Conservation (phyloP, 2,888 invertebrate genomes). For the Drosophila phalerata region DNA sequence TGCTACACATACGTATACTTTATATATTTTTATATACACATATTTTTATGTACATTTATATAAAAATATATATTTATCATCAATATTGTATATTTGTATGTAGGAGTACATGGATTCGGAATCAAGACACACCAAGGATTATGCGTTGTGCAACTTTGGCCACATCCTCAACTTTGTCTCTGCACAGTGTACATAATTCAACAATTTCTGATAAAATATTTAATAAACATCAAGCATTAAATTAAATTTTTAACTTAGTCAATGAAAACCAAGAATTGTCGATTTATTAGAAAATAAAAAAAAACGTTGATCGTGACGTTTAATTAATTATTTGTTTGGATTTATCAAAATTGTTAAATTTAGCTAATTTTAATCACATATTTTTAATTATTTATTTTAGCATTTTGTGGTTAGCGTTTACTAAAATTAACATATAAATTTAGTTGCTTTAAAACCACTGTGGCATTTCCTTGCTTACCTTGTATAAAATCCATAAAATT, state of each 20-base stretch:
- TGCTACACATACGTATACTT: slow-evolving; percentile 40
- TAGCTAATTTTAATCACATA: too few species aligned
- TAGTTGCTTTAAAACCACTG: slow-evolving; percentile 44
- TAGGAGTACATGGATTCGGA: slow-evolving; percentile 40
- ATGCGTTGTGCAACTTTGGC: slow-evolving; percentile 41
- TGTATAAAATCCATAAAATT: slow-evolving; percentile 74
- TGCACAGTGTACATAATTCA: slow-evolving; percentile 42
- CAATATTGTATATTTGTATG: slow-evolving; percentile 18
- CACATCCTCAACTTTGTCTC: slow-evolving; percentile 40
- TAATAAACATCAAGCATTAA: too few species aligned
- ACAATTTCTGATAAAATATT: neutral
- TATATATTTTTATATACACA: slow-evolving; percentile 21
- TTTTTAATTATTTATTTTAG: too few species aligned
- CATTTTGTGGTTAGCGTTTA: too few species aligned
- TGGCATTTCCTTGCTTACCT: slow-evolving; percentile 55
- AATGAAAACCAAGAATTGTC: too few species aligned
- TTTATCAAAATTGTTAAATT: too few species aligned
- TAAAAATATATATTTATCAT: slow-evolving; percentile 17
- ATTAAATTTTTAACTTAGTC: too few species aligned
- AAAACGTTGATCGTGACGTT: too few species aligned
- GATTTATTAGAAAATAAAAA: too few species aligned
- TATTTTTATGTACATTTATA: slow-evolving; percentile 29
- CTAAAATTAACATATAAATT: neutral
- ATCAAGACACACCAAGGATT: slow-evolving; percentile 65
- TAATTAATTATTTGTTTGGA: too few species aligned